Conservation (phyloP, 2,888 invertebrate species). For the Mechanitis mazaeus region DNA sequence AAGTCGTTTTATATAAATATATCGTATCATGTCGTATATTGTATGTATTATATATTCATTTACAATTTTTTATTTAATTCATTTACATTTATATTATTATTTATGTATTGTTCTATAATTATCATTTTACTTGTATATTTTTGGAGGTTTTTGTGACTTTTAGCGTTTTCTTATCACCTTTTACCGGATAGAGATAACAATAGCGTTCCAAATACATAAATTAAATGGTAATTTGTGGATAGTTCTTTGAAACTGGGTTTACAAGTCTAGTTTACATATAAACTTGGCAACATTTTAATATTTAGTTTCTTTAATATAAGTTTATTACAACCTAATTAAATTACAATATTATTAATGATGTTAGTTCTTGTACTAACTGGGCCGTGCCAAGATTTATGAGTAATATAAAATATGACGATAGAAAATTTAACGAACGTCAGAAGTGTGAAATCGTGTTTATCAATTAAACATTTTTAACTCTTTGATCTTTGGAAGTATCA, state of each 20-base stretch:
- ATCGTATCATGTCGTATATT: no score
- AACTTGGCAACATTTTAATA: not conserved
- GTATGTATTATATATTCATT: no score
- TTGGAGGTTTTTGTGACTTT: constrained; percentile 9
- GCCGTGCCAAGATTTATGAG: constrained; percentile 2
- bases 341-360: not conserved
- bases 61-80: no score
- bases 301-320: not conserved
- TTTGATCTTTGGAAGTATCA: not conserved
- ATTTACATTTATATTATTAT: no score
- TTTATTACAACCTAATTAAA: not conserved
- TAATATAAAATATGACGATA: constrained; percentile 2
- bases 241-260: constrained; percentile 23
- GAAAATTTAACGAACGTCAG: not conserved
- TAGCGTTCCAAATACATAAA: constrained; percentile 31
- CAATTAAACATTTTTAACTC: constrained; percentile 2
- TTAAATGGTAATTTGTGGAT: constrained; percentile 25
- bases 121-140: no score
- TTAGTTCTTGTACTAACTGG: constrained; percentile 1
- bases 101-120: no score
- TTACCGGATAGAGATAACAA: constrained; percentile 33
- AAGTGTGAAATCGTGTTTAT: not conserved
- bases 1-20: no score
- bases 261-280: constrained; percentile 5
- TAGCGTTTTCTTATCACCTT: constrained; percentile 22